Base-by-base conservation (phyloP, 2,888 invertebrate species). In the Esperia sulphurella region DNA sequence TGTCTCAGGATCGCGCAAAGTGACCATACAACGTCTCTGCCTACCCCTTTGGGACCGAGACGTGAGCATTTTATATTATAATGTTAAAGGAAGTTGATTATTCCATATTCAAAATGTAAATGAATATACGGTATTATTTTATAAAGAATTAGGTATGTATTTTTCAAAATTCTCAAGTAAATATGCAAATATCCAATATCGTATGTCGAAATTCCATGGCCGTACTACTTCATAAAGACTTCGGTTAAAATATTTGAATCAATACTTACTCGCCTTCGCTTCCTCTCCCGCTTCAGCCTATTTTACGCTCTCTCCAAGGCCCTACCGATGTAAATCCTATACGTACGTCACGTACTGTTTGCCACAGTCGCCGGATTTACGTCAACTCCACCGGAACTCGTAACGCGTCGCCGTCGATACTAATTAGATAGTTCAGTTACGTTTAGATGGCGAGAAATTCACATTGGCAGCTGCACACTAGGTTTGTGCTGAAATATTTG, bases 391-490 rank as follows among this genome's bases (percentile, higher is more conserved):
- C 56, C 52, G 46, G 57, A 46, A 47, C 41, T 47, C 48, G 47
- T 46, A 44, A 43, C 48, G 46, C 44, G 51, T 52, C 43, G 51
- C 52, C 58, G 65, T 61, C 65, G 64, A 75, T 75, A 73, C 68
- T 74, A 75, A 75, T 75, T 70, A 73, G 66, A 67, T 65, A 60
- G 63, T 59, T 65, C 59, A 65, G 52, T 53, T 48, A 29, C 13
- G 39, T 45, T 49, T 13, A 47, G 21, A 35, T 42, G 37, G 7
- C 12, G 28, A 4, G 14, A 31, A 8, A 8, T 31, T 5, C 31
- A 31, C 7, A 3, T 31, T 31, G 10, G 10, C 35, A 35, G 35
- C 10, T 35, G n/a, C 35, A 35, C n/a, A 1, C n/a, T 2, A 21
- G 21, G 21, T 21, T 21, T 21, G 21, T 3, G 5, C 21, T 2